phyloP scores from a whole-genome alignment of 2,888 invertebrate species.

The Stenchaetothrips biformis region DNA sequence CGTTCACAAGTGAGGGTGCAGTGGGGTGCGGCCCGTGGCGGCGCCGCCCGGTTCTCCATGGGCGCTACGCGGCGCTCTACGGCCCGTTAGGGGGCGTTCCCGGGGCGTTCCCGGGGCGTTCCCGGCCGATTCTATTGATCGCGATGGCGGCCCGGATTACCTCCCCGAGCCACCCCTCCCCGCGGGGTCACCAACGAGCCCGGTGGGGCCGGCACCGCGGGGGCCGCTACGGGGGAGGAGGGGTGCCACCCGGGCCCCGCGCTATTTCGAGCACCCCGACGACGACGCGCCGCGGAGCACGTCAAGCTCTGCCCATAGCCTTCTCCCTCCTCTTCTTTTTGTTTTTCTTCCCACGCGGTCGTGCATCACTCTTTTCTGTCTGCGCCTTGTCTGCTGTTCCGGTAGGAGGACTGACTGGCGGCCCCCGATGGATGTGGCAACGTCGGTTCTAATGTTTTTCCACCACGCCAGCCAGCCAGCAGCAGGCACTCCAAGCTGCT shows the following conservation, averaged over 20 bases:
- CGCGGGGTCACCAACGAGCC: conserved; percentile 13
- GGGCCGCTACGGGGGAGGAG: background rate
- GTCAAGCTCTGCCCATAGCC: background rate
- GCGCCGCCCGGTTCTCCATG: background rate
- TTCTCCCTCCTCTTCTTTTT: background rate
- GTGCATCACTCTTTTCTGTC: background rate
- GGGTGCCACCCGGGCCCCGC: background rate
- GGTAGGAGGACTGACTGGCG: background rate
- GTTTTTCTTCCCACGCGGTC: background rate
- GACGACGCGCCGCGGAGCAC: background rate
- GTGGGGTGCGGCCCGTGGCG: background rate
- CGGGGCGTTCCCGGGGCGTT: background rate
- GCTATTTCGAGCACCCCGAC: background rate
- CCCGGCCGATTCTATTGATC: conserved; percentile 20
- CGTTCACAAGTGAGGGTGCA: conserved; percentile 22
- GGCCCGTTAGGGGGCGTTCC: conserved; percentile 23
- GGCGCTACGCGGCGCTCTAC: background rate
- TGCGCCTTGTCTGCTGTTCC: background rate
- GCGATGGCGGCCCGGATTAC: conserved; percentile 20
- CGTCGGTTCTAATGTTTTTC: conserved; percentile 1
- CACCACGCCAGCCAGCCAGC: background rate
- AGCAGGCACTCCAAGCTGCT: too few species aligned
- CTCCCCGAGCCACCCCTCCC: background rate
- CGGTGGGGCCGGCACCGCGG: background rate
- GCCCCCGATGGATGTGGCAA: conserved; percentile 9